These are phyloP conservation scores for Paradoxurus hermaphroditus DNA, from an alignment of 2,113 vertebrate genomes.

Conservation along the genomic window DNA sequence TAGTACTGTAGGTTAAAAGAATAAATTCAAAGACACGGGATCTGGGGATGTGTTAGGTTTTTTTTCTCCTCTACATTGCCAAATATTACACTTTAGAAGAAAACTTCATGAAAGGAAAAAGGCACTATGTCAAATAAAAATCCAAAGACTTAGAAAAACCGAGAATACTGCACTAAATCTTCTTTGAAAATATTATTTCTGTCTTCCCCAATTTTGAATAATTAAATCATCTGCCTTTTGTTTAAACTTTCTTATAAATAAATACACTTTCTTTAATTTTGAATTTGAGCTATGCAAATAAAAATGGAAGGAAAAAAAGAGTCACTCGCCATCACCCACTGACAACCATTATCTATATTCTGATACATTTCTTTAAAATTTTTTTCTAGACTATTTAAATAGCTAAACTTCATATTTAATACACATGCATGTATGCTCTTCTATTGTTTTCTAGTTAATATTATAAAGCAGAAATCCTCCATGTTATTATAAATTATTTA, in stretches of 20 bases:
- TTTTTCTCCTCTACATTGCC: background rate
- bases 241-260: background rate
- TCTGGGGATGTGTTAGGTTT: background rate
- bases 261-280: background rate
- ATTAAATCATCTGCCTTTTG: background rate
- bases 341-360: background rate
- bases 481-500: background rate
- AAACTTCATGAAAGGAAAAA: slow-evolving; percentile 3
- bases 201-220: background rate
- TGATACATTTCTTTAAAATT: background rate
- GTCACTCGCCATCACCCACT: background rate
- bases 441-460: background rate
- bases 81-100: slow-evolving; percentile 12
- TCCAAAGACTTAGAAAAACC: background rate
- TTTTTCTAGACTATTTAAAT: background rate
- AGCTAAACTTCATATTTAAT: background rate
- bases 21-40: slow-evolving; percentile 18
- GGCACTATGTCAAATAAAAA: background rate
- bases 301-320: background rate
- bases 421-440: background rate
- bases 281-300: background rate
- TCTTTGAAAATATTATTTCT: background rate
- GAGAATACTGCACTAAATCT: background rate
- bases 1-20: slow-evolving; percentile 1
- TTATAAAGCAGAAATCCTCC: background rate